phyloP scores from a whole-genome alignment of 2,888 invertebrate species.

The Elmis aenea region DNA sequence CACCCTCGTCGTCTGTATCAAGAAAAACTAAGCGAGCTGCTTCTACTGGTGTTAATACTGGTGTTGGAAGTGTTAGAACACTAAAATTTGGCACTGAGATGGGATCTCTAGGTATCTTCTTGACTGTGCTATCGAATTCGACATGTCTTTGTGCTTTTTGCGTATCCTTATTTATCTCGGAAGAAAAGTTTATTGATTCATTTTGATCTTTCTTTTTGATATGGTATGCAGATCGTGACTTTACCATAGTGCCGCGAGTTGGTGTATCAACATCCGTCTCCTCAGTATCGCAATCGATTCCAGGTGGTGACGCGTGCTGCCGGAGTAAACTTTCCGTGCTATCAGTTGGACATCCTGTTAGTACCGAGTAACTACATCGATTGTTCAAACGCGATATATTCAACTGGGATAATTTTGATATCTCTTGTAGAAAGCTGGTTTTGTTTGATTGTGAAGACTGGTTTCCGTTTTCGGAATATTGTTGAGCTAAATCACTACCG shows the following conservation, averaged over 20 bases:
- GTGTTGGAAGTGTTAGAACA: slow-evolving; percentile 56
- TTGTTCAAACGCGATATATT: slow-evolving; percentile 61
- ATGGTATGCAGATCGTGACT: slow-evolving; percentile 56
- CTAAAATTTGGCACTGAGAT: slow-evolving; percentile 72
- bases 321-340: slow-evolving; percentile 60
- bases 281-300: slow-evolving; percentile 26
- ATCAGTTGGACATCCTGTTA: slow-evolving; percentile 55
- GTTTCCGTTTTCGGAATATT: slow-evolving; percentile 32
- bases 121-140: slow-evolving; percentile 41
- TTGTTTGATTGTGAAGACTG: slow-evolving; percentile 29
- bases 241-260: slow-evolving; percentile 46
- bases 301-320: slow-evolving; percentile 37
- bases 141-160: slow-evolving; percentile 33
- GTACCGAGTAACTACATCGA: slow-evolving; percentile 67
- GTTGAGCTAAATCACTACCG: slow-evolving; percentile 39
- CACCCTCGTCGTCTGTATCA: slow-evolving; percentile 62
- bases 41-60: slow-evolving; percentile 62
- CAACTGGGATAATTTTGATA: slow-evolving; percentile 66
- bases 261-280: slow-evolving; percentile 39
- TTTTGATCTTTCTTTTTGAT: slow-evolving; percentile 50
- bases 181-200: too few relatives aligned
- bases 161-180: too few relatives aligned
- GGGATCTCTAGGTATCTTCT: slow-evolving; percentile 58
- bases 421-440: slow-evolving; percentile 57
- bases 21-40: slow-evolving; percentile 65